Conservation (phyloP, 2,797 vertebrate genomes). For the Apodemus agrarius region DNA sequence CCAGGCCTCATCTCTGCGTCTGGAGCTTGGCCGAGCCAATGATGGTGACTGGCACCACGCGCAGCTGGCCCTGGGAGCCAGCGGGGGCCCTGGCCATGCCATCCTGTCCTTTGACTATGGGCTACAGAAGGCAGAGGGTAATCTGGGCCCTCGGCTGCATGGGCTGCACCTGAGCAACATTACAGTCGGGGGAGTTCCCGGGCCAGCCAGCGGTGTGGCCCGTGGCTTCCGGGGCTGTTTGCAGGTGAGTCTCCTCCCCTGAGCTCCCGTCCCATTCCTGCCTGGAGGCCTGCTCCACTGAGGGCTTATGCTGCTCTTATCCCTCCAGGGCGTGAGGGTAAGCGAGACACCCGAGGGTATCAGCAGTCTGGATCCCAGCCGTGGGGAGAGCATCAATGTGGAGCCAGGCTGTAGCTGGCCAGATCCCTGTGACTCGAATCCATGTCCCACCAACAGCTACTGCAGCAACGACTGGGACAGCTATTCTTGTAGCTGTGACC, state of each 20-base stretch:
- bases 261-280: background rate
- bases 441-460: conserved; percentile 94
- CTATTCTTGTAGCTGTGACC: conserved; percentile 93
- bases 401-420: conserved; percentile 93
- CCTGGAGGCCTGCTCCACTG: background rate
- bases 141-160: conserved; percentile 91
- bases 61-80: conserved; percentile 90
- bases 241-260: conserved; percentile 88
- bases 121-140: conserved; percentile 91
- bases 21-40: conserved; percentile 92
- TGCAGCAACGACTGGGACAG: conserved; percentile 95
- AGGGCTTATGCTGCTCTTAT: background rate
- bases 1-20: conserved; percentile 88
- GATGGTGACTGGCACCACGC: conserved; percentile 96
- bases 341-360: conserved; percentile 83
- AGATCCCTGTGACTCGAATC: conserved; percentile 93
- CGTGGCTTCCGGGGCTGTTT: conserved; percentile 95
- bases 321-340: conserved; percentile 90
- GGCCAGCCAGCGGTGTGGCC: conserved; percentile 86
- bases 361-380: conserved; percentile 87
- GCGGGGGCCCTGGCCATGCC: conserved; percentile 83
- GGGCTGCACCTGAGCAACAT: conserved; percentile 91
- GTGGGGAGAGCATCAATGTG: conserved; percentile 90
- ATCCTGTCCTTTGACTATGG: conserved; percentile 92
- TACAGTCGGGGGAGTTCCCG: conserved; percentile 91